Conservation (phyloP, 2,888 invertebrate genomes). For the Eulithis testata region DNA sequence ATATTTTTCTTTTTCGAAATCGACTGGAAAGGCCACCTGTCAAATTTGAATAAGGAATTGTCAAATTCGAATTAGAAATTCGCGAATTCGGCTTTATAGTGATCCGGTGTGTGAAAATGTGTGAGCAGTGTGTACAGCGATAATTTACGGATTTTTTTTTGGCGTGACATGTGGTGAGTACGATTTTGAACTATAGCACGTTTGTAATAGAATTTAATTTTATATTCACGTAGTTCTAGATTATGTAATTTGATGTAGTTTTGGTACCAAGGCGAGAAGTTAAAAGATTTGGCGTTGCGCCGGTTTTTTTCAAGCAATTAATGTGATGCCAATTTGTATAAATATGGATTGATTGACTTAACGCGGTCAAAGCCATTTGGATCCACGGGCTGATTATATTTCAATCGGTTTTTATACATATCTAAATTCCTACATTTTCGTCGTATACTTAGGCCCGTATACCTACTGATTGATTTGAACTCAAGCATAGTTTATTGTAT, state of each 20-base stretch:
- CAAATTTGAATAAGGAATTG: slow-evolving; percentile 43
- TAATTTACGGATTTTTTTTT: slow-evolving; percentile 61
- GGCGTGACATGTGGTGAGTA: slow-evolving; percentile 61
- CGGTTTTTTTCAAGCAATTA: slow-evolving; percentile 17
- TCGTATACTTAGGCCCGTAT: too few relatives aligned
- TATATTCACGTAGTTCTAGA: slow-evolving; percentile 24
- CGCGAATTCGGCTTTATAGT: slow-evolving; percentile 40
- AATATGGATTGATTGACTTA: slow-evolving; percentile 22
- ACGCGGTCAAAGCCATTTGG: slow-evolving; percentile 17
- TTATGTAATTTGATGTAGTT: slow-evolving; percentile 30
- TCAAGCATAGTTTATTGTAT: too few relatives aligned
- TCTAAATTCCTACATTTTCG: too few relatives aligned
- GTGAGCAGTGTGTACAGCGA: slow-evolving; percentile 75
- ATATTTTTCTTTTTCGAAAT: slow-evolving; percentile 54
- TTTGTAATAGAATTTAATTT: slow-evolving; percentile 31
- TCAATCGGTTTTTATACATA: background rate
- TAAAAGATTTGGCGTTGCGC: slow-evolving; percentile 20
- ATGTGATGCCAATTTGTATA: slow-evolving; percentile 17
- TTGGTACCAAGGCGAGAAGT: slow-evolving; percentile 19
- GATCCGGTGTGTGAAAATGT: slow-evolving; percentile 70
- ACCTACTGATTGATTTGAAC: too few relatives aligned
- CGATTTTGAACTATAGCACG: slow-evolving; percentile 33
- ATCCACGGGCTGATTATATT: slow-evolving; percentile 9
- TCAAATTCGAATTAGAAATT: slow-evolving; percentile 42
- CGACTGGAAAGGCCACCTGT: slow-evolving; percentile 77